Conservation (phyloP, 2,113 vertebrate genomes). For the Chitala chitala region DNA sequence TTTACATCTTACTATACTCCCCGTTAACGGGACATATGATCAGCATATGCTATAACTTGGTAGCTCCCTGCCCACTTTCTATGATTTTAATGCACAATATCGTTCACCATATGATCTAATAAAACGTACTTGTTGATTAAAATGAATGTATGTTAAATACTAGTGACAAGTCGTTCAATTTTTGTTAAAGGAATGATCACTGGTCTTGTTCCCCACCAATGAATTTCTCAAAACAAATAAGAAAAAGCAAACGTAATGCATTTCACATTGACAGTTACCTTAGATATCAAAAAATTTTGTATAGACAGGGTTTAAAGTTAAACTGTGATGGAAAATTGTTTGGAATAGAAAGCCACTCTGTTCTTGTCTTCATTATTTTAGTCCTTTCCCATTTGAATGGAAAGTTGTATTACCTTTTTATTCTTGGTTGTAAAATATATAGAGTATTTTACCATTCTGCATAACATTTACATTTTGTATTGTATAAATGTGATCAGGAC, state of each 20-base stretch:
- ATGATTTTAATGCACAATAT: too few relatives aligned
- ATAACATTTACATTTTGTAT: slow-evolving; percentile 67
- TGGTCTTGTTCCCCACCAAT: not conserved
- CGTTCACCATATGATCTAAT: too few relatives aligned
- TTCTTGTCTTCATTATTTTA: slow-evolving; percentile 47
- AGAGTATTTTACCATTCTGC: slow-evolving; percentile 49
- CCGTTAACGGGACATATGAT: too few relatives aligned
- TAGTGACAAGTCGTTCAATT: too few relatives aligned
- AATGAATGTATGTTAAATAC: too few relatives aligned
- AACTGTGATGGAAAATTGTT: not conserved
- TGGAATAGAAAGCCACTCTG: slow-evolving; percentile 15
- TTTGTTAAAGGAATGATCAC: too few relatives aligned
- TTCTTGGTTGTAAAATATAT: slow-evolving; percentile 64
- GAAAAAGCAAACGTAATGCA: not conserved
- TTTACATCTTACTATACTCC: too few relatives aligned
- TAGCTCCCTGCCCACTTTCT: too few relatives aligned
- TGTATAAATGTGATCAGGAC: slow-evolving; percentile 59
- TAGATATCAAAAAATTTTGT: not conserved
- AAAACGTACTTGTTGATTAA: too few relatives aligned
- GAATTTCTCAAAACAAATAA: not conserved
- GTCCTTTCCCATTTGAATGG: slow-evolving; percentile 54
- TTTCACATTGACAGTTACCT: too few relatives aligned
- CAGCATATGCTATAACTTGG: too few relatives aligned
- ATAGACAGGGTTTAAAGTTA: not conserved
- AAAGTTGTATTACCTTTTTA: slow-evolving; percentile 58